phyloP scores from a whole-genome alignment of 2,888 invertebrate genomes.

The Eristalinus aeneus region DNA sequence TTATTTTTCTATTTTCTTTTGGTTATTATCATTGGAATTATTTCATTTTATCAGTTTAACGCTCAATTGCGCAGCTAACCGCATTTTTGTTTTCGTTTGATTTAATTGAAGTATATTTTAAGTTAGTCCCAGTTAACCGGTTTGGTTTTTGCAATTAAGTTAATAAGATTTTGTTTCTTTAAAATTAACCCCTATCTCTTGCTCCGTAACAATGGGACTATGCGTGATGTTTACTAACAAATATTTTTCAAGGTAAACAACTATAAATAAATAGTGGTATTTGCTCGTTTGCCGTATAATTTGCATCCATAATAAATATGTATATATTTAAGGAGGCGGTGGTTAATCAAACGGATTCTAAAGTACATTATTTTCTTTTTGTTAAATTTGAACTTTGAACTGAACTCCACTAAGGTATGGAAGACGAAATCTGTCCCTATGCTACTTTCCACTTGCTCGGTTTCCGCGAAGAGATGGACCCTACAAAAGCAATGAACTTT shows the following conservation, averaged over 20 bases:
- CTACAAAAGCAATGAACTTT: conserved; percentile 94
- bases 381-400: conserved; percentile 22
- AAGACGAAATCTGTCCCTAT: conserved; percentile 98
- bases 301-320: conserved; percentile 23
- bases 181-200: conserved; percentile 52
- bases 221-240: conserved; percentile 69
- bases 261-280: conserved; percentile 22
- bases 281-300: conserved; percentile 59
- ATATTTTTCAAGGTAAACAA: conserved; percentile 57
- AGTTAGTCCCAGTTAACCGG: conserved; percentile 59
- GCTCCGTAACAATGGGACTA: conserved; percentile 63
- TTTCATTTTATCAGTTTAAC: conserved; percentile 11
- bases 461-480: conserved; percentile 98
- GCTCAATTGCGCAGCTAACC: conserved; percentile 53
- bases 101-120: conserved; percentile 32
- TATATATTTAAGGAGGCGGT: not conserved
- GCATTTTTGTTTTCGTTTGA: conserved; percentile 24
- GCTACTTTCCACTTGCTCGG: conserved; percentile 97
- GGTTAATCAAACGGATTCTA: not conserved
- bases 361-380: conserved; percentile 20
- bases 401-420: conserved; percentile 86
- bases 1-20: conserved; percentile 58
- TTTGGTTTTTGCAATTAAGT: conserved; percentile 33
- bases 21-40: conserved; percentile 12
- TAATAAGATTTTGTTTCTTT: conserved; percentile 43